Evolutionary conservation across 2,888 invertebrate species (phyloP), one percentile per base, ranked within the genome.

Genomic region (Petrolisthes cinctipes): DNA sequence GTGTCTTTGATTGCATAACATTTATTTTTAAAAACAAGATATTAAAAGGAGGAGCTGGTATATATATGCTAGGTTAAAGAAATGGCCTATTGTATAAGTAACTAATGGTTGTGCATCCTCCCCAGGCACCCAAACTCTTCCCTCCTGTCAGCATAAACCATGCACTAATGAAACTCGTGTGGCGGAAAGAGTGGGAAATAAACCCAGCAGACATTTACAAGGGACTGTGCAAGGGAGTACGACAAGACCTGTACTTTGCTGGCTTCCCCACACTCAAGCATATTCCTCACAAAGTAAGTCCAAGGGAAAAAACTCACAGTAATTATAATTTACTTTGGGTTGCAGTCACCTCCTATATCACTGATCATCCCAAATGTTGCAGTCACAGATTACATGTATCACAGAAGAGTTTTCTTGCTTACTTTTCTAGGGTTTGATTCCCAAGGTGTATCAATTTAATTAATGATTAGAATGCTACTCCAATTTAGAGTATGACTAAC

Each of bases 261-360:
- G 99, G 99, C 11, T 99, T 99, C 93, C 98, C 99, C 0, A 97
- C 97, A 0, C 94, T 98, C 93, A 96, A 96, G 91, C 96, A 98
- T 93, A 93, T 99, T 68, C 94, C 95, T 53, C 97, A 97, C 92
- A 94, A 93, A 92, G 97, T 96, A 93, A 66, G n/a, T 23, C n/a
- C 51, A 53, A 78, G 78, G 78, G 17, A 73, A 23, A n/a, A 17
- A 61, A 11, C 37, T 37, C 37, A 37, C 37, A 37, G 37, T 37
- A 37, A 37, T 37, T 37, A 37, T 37, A 37, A 37, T 37, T 37
- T 37, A 37, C 37, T 37, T 37, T 37, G 37, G 37, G 37, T 37
- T 37, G 37, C 37, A 37, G 37, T 37, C 37, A 37, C 37, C 2
- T 37, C 37, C 37, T 37, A 37, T 37, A 37, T 37, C 37, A 37